Evolutionary conservation across 2,888 invertebrate species (phyloP), one percentile per base, ranked within the genome.

Genomic region (Epinotia bilunana): DNA sequence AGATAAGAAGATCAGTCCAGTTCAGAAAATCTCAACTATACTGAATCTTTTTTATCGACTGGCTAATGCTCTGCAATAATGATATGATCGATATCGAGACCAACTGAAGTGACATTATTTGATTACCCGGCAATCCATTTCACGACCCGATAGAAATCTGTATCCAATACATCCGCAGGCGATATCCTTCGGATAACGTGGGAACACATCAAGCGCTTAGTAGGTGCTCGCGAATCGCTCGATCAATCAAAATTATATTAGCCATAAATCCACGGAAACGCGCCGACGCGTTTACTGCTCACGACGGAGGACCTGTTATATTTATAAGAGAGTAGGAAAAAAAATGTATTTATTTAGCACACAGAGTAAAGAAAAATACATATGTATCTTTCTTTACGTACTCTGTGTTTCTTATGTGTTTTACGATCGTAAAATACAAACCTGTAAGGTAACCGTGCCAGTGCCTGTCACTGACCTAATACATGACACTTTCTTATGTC

Each of bases 161-260:
- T 58, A 11, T 13, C 18, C 28, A 9, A 39, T 61, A 65, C 49
- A 58, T 12, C 55, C 49, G 6, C 6, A 6, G 53, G 53, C 71
- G 58, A 65, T 72, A 62, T 62, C 72, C 67, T 13, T 43, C 46
- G 72, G 61, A 75, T 75, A 75, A 72, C 63, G 74, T 60, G 65
- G 60, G 72, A 74, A 53, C 74, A 46, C 65, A 71, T 28, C 63
- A 49, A 69, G 57, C 71, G 71, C 55, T 75, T 65, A 63, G 74
- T 53, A 53, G 70, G 74, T 55, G 18, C 28, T 71, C 57, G 74
- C 83, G 81, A 82, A 80, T 86, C 83, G 83, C 83, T 84, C 92
- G 88, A 93, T 93, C 92, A 92, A 93, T 93, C 93, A 92, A 92
- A 92, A 93, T 92, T 92, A 92, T 93, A 92, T 91, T 91, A 91